Conservation (phyloP, 2,797 vertebrate species). For the Falco columbarius region DNA sequence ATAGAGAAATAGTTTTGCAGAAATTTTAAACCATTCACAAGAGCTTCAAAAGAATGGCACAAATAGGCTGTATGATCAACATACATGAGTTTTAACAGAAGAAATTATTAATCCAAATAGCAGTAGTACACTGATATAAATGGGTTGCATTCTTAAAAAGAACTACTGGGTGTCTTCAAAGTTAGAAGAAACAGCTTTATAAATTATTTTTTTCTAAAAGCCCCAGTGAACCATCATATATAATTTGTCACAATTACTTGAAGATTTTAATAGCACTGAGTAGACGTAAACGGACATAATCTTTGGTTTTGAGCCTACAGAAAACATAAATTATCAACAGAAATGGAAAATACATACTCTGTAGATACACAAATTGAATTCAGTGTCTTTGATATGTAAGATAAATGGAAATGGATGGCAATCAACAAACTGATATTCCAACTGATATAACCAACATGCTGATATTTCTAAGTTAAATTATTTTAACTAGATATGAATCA, state of each 20-base stretch:
- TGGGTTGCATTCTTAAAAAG: not conserved
- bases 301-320: not conserved
- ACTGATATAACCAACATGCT: not conserved
- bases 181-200: not conserved
- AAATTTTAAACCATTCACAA: not conserved
- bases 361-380: not conserved
- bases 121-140: not conserved
- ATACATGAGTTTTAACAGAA: not conserved
- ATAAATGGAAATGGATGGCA: not conserved
- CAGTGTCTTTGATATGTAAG: not conserved
- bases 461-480: not conserved
- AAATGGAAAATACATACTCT: not conserved
- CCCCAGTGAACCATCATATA: not conserved
- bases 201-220: not conserved
- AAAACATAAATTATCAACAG: not conserved
- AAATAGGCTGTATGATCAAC: not conserved
- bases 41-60: not conserved
- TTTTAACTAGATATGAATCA: not conserved
- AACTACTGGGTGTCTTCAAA: not conserved
- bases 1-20: not conserved
- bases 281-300: not conserved
- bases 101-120: not conserved
- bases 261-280: not conserved
- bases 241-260: not conserved
- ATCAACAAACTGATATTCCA: not conserved